Conservation (phyloP, 2,888 invertebrate genomes). For the Odontomyia ornata region DNA sequence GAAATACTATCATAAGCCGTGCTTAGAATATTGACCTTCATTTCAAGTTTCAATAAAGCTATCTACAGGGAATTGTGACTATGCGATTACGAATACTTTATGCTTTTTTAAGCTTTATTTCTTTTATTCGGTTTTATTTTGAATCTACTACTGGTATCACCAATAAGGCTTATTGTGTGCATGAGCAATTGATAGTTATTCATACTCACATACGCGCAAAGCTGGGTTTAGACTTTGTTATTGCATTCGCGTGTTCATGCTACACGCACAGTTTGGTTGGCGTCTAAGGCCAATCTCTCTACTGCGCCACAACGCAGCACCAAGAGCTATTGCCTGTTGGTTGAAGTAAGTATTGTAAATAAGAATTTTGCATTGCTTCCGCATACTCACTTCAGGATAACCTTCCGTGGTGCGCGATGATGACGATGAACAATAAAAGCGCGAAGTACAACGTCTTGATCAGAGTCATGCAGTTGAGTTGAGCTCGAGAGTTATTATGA, state of each 20-base stretch:
- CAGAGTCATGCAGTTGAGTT: too few species aligned
- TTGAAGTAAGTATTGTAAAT: not conserved
- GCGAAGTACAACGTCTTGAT: slow-evolving; percentile 17
- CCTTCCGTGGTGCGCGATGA: slow-evolving; percentile 26
- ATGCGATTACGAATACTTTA: not conserved
- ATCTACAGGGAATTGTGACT: slow-evolving; percentile 37
- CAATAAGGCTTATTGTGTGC: too few species aligned
- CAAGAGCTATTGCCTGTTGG: not conserved
- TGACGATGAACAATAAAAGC: not conserved
- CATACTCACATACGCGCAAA: not conserved
- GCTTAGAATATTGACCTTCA: slow-evolving; percentile 54
- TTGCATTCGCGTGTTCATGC: not conserved
- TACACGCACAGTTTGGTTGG: not conserved
- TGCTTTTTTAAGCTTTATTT: not conserved
- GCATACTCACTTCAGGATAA: slow-evolving; percentile 42
- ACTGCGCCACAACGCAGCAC: not conserved
- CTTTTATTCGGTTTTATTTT: too few species aligned
- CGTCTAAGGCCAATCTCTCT: slow-evolving; percentile 31
- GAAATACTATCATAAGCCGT: slow-evolving; percentile 50
- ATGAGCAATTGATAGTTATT: too few species aligned
- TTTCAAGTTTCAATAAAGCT: slow-evolving; percentile 52
- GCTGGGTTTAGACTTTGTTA: not conserved
- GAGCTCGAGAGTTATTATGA: not conserved
- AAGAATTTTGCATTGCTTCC: slow-evolving; percentile 20
- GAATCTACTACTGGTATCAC: too few species aligned